Evolutionary conservation across 2,888 invertebrate species (phyloP), one percentile per base, ranked within the genome.

Genomic region (Leucoma salicis): DNA sequence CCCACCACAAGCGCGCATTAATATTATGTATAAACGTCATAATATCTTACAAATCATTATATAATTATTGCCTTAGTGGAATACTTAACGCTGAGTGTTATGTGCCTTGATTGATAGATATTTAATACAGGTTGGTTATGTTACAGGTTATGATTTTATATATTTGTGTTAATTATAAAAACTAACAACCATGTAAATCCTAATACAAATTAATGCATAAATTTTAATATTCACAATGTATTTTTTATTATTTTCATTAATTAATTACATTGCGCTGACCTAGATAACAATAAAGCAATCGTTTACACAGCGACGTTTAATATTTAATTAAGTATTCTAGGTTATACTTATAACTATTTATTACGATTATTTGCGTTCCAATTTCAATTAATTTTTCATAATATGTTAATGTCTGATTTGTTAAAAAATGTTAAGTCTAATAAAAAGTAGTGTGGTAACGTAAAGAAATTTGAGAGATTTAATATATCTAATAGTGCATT

Each of bases 1-100:
- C 52, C 48, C 44, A 51, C 51, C 53, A 41, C 39, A 39, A 48
- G 50, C 44, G 46, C 41, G 45, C 42, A 38, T 52, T 50, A 39
- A 54, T 46, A 39, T n/a, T n/a, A 49, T 37, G 37, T 31, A n/a
- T n/a, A 34, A 39, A 43, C 39, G 29, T 35, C 36, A 47, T 36
- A 35, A 32, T 42, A 24, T 32, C 25, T 43, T 49, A 39, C 34
- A 16, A 46, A 49, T 32, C 21, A 34, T 57, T 45, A 39, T 35
- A 42, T 47, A 55, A 50, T 27, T 8, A 14, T 13, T 21, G n/a
- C 31, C 15, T 27, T 13, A 14, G 4, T 13, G 14, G 13, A 29
- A 13, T 29, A 4, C 13, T 10, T 27, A 11, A 14, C n/a, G n/a
- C n/a, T n/a, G n/a, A n/a, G n/a, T n/a, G n/a, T n/a, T n/a, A n/a